Percentiles rank a stretch among this genome's conserved stretches.
Evolutionary conservation across 1,140 invertebrate genomes (phyloP).

Genomic region (Tetraneura akinire): DNA sequence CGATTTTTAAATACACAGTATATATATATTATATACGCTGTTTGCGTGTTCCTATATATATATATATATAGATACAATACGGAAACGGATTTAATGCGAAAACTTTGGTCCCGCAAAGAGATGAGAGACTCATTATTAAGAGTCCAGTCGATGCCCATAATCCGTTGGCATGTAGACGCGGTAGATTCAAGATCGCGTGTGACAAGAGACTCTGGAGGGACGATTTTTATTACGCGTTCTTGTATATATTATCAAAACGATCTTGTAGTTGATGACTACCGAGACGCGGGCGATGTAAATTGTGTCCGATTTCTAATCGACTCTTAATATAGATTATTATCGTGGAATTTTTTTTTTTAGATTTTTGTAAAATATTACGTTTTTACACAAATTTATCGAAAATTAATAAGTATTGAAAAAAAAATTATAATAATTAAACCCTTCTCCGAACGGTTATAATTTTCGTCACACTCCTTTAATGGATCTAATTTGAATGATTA

Average conservation of each 20-base stretch:
- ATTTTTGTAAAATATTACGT: too few relatives aligned
- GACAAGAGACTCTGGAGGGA: background rate
- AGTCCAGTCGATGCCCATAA: conserved; percentile 1
- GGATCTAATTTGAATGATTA: background rate
- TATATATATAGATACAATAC: background rate
- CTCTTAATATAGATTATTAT: too few relatives aligned
- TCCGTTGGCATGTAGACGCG: background rate
- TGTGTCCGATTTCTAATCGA: too few relatives aligned
- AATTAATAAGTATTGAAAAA: too few relatives aligned
- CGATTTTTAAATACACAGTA: background rate
- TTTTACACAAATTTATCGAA: too few relatives aligned
- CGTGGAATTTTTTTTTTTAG: too few relatives aligned
- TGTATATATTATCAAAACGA: background rate
- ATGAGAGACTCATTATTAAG: conserved; percentile 42
- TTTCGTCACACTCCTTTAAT: too few relatives aligned
- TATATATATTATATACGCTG: background rate
- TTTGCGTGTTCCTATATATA: too few relatives aligned
- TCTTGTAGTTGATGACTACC: too few relatives aligned
- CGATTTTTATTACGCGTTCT: background rate
- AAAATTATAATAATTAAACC: too few relatives aligned
- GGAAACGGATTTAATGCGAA: background rate
- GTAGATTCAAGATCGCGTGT: background rate
- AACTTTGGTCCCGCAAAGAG: background rate
- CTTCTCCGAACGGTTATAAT: too few relatives aligned
- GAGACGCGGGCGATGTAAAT: too few relatives aligned